Base-by-base conservation (phyloP, 2,888 invertebrate genomes). In the Hesperia comma region DNA sequence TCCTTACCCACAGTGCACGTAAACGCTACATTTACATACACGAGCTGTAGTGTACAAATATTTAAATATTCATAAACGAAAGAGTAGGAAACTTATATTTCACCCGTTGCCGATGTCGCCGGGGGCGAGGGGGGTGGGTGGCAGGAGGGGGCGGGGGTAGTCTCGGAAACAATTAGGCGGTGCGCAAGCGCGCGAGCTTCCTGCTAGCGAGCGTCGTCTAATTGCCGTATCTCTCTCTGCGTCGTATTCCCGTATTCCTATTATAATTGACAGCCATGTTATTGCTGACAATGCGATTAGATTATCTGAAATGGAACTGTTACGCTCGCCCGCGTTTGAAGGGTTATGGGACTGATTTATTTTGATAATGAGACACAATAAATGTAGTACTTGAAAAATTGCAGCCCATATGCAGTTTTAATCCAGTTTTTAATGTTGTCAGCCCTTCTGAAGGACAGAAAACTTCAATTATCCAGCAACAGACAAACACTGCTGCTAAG, bases 101-200 rank as follows among this genome's bases (percentile, higher is more conserved):
- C 17, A 46, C 43, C 43, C 43, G 37, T 37, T 17, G 43, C 43
- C 43, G 43, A 17, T 46, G 49, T 49, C 19, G 49, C 6, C 10
- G 49, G 19, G 49, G 19, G 49, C 3, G 19, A 12, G 12, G 19
- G 49, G 8, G 55, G 49, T 10, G 8, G 46, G 56, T 32, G 51
- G 19, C 66, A 49, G 63, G 69, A 63, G 61, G 68, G 62, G 68
- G 43, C 5, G 43, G 12, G 43, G 17, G 43, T 6, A 58, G 63
- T 62, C 68, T 74, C 80, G 82, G 91, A 91, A 89, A 80, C 89
- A 90, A 91, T 91, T 91, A 91, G 84, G 80, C 79, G 74, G 80
- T 77, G 88, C 90, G 90, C 91, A 90, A 82, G 89, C 91, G 90
- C 89, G 86, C 77, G 79, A 75, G 83, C 83, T 87, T 89, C 89